These are phyloP conservation scores for Phaethornis superciliosus DNA, from an alignment of 2,113 vertebrate genomes.

Conservation along the genomic window DNA sequence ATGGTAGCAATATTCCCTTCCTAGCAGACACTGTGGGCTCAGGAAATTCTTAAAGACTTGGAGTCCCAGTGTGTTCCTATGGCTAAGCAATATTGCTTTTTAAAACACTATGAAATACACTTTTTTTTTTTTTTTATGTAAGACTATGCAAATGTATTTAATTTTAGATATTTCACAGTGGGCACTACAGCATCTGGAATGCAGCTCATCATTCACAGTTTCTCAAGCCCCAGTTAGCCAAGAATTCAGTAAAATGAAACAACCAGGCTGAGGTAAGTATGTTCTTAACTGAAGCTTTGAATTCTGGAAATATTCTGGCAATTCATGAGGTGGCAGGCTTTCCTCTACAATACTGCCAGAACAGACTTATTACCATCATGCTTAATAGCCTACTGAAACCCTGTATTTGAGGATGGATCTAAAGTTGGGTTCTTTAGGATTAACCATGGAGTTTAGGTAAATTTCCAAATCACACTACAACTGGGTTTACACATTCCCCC, in stretches of 20 bases:
- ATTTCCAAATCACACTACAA: not conserved
- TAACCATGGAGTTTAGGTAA: not conserved
- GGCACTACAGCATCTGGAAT: not conserved
- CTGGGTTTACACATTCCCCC: not conserved
- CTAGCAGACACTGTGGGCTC: accelerated
- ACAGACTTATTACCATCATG: not conserved
- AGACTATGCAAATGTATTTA: not conserved
- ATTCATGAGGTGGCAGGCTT: not conserved
- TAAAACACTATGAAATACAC: not conserved
- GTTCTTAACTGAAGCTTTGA: not conserved
- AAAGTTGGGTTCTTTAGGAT: not conserved
- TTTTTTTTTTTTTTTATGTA: not conserved
- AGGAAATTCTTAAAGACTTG: not conserved
- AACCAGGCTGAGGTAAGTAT: not conserved
- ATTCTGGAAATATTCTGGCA: not conserved
- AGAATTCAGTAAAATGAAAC: not conserved
- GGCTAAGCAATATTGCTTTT: not conserved
- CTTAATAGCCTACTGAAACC: not conserved
- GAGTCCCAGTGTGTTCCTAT: not conserved
- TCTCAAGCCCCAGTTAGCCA: not conserved
- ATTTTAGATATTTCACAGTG: not conserved
- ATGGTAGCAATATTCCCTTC: not conserved
- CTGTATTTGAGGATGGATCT: not conserved
- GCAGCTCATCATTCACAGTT: not conserved
- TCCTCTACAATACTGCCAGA: not conserved